Percentiles rank a stretch among this genome's conserved stretches.
phyloP scores from a whole-genome alignment of 1,140 invertebrate genomes.

The Drosophila nasuta region DNA sequence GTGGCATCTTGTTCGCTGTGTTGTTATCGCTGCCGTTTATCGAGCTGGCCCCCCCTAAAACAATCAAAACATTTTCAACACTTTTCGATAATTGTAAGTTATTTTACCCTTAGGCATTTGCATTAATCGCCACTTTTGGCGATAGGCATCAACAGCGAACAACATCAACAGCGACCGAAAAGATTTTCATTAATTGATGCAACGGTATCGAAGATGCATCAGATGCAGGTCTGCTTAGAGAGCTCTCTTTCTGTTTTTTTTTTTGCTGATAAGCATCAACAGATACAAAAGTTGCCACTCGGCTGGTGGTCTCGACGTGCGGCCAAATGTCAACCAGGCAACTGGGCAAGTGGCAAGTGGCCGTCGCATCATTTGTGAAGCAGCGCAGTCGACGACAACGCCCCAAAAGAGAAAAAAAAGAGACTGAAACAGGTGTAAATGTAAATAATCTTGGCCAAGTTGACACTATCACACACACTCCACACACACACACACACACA shows the following conservation, averaged over 20 bases:
- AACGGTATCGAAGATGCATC: conserved; percentile 50
- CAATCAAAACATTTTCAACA: conserved; percentile 77
- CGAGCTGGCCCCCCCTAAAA: conserved; percentile 5
- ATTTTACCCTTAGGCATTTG: conserved; percentile 66
- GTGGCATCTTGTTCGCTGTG: conserved; percentile 24
- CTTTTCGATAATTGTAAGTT: conserved; percentile 80
- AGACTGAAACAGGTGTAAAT: conserved; percentile 69
- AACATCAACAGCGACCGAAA: not conserved
- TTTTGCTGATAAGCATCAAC: conserved; percentile 67
- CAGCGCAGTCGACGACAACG: conserved; percentile 40
- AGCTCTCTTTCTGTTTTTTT: too few relatives aligned
- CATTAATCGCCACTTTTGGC: conserved; percentile 70
- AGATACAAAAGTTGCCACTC: conserved; percentile 52
- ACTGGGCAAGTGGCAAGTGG: conserved; percentile 39
- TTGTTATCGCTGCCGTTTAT: conserved; percentile 38
- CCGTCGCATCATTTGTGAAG: conserved; percentile 68
- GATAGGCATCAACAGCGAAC: conserved; percentile 59
- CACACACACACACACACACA: not conserved
- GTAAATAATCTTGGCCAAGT: conserved; percentile 76
- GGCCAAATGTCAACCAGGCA: conserved; percentile 66
- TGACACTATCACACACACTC: conserved; percentile 51
- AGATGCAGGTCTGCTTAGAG: conserved; percentile 4
- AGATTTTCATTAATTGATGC: conserved; percentile 76
- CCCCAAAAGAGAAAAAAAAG: conserved; percentile 16
- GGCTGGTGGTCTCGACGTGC: conserved; percentile 64